Percentiles rank a stretch among this genome's conserved stretches.
Evolutionary conservation across 1,140 invertebrate species (phyloP).

Genomic region (Globodera ellingtonae): DNA sequence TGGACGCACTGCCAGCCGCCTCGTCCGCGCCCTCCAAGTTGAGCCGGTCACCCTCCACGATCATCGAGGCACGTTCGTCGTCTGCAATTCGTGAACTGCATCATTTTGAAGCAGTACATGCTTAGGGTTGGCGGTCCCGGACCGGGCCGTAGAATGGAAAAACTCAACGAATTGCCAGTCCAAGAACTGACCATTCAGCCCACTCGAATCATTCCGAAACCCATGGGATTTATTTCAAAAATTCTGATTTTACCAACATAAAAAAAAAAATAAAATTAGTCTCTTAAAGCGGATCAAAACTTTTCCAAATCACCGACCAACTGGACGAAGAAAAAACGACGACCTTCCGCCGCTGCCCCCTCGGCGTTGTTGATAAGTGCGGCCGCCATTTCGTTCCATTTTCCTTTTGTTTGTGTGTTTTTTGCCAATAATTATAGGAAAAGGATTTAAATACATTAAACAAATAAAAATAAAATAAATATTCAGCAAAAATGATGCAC

Average conservation of each 20-base stretch:
- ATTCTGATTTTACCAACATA: no score
- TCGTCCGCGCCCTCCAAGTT: slow-evolving; percentile 22
- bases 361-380: background rate
- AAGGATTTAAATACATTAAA: no score
- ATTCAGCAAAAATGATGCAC: background rate
- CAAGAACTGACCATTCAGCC: no score
- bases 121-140: background rate
- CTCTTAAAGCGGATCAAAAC: no score
- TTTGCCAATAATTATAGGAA: no score
- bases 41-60: slow-evolving; percentile 26
- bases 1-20: slow-evolving; percentile 18
- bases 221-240: no score
- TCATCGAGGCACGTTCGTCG: slow-evolving; percentile 20
- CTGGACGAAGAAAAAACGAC: slow-evolving; percentile 19
- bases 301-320: background rate
- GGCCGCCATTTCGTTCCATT: slow-evolving; percentile 12
- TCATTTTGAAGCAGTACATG: background rate
- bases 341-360: background rate
- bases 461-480: background rate
- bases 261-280: no score
- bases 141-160: no score
- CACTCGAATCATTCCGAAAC: no score
- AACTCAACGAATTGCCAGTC: no score
- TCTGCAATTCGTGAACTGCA: slow-evolving; percentile 1
- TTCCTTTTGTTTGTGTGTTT: no score